Percentiles rank a stretch among this genome's conserved stretches.
Conservation (phyloP, 2,797 vertebrate species). For the Falco columbarius region DNA sequence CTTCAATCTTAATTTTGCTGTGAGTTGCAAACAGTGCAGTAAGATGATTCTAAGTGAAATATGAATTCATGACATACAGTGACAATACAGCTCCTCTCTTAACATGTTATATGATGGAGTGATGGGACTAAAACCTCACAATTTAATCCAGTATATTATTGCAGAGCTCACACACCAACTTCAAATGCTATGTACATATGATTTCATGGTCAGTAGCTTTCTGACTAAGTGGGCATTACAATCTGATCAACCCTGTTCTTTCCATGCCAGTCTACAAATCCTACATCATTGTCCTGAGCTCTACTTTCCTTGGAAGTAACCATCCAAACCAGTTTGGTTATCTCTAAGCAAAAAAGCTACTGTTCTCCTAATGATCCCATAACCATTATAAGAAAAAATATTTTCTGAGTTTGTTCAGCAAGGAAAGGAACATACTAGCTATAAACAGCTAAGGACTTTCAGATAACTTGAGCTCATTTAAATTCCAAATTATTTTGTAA, state of each 20-base stretch:
- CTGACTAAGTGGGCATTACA: background rate
- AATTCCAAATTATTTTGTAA: background rate
- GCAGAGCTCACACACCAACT: background rate
- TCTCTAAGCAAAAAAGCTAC: background rate
- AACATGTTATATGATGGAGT: no score
- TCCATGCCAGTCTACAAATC: background rate
- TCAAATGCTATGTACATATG: rapidly evolving
- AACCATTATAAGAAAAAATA: background rate
- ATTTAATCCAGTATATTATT: background rate
- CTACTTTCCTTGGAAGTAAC: background rate
- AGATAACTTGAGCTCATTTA: background rate
- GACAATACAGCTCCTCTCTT: background rate
- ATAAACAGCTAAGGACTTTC: background rate
- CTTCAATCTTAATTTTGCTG: background rate
- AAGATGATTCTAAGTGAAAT: background rate
- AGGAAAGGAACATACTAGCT: background rate
- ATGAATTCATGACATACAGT: background rate
- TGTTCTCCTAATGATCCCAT: background rate
- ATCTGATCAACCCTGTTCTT: background rate
- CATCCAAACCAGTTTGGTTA: background rate
- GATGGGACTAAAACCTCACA: background rate
- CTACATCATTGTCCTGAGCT: background rate
- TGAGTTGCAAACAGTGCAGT: background rate
- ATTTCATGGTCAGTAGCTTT: background rate
- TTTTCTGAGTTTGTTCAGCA: background rate